Evolutionary conservation across 2,888 invertebrate genomes (phyloP), one percentile per base, ranked within the genome.

Genomic region (Polyommatus iphigenia): DNA sequence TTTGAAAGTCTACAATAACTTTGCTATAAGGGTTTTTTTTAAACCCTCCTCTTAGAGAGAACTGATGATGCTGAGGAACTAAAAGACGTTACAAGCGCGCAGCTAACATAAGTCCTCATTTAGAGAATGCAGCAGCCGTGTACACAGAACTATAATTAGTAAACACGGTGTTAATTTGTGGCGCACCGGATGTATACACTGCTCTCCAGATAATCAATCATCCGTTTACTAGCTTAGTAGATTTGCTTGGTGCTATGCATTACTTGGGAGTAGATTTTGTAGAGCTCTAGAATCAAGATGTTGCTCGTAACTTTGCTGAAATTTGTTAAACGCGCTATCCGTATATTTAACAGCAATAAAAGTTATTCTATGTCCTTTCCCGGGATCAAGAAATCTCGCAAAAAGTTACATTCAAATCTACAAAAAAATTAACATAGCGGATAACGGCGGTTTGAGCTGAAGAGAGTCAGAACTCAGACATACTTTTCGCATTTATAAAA

Each of bases 121-220:
- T 67, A 29, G 67, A 29, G 29, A 29, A 67, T 67, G 67, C 15
- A 32, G 29, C 8, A 24, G 29, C 67, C 13, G 67, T 67, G 67
- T 67, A 7, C 29, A 67, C 29, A 32, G 29, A 29, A 29, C 29
- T 67, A 29, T 67, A 67, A 67, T 67, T 67, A 67, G 67, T 67
- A 67, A 67, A 67, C 67, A 67, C 32, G 67, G 67, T 67, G 67
- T 67, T 67, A 67, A 67, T 67, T 67, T 67, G 67, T 32, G 67
- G 67, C 18, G 67, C 29, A 29, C 67, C 67, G 67, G 4, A 29
- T 67, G 32, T 67, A 67, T 67, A 29, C 20, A 18, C 29, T 18
- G 67, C 67, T 67, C 67, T 67, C 67, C 29, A 29, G 29, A 67
- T 67, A 29, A 67, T 67, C 67, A 67, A 67, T 67, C 29, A 29